phyloP scores from a whole-genome alignment of 2,797 vertebrate species.

The Eulemur rubriventer region DNA sequence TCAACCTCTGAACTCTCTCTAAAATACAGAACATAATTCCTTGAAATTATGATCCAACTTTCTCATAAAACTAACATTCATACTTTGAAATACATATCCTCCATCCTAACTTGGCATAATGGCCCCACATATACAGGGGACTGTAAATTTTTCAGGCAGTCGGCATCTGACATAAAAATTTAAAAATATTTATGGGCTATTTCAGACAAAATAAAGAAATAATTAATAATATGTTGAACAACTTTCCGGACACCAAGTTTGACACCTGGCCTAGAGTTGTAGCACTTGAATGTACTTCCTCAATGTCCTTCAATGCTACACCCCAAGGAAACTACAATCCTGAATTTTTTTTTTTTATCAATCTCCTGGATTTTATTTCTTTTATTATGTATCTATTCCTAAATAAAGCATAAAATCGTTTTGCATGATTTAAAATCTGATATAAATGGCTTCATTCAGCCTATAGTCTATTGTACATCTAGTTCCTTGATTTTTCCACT shows the following conservation, averaged over 20 bases:
- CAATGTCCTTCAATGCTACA: not conserved
- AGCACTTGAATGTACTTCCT: accelerated
- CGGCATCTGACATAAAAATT: not conserved
- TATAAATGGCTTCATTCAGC: not conserved
- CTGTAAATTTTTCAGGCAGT: not conserved
- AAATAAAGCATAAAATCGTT: not conserved
- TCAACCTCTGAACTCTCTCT: constrained; percentile 45
- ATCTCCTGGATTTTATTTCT: not conserved
- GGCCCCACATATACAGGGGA: not conserved
- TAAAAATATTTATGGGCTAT: constrained; percentile 32
- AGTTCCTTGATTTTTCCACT: not conserved
- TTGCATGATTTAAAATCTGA: not conserved
- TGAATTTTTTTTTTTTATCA: not conserved
- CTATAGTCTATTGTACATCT: not conserved
- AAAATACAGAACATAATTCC: not conserved
- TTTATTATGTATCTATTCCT: not conserved
- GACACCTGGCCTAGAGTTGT: not conserved
- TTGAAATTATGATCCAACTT: constrained; percentile 45
- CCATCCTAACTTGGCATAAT: not conserved
- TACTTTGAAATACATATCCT: not conserved
- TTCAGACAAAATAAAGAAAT: not conserved
- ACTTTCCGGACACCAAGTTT: not conserved
- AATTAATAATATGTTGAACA: not conserved
- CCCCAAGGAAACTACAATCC: not conserved
- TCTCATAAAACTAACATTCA: constrained; percentile 27